Base-by-base conservation (phyloP, 2,113 vertebrate genomes). In the Microcebus lehilahytsara region DNA sequence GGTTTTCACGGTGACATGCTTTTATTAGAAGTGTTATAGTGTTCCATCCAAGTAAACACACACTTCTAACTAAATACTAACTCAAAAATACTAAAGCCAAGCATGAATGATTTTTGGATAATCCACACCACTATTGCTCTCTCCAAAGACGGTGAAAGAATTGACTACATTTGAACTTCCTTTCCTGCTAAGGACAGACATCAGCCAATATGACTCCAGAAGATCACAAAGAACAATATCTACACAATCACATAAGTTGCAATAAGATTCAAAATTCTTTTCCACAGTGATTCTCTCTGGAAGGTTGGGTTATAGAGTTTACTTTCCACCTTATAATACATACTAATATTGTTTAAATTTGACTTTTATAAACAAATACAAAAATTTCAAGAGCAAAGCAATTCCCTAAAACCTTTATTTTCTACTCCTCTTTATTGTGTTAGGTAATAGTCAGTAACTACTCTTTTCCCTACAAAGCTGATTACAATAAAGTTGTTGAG, bases 281-380 rank as follows among this genome's bases (percentile, higher is more conserved):
- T 51, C 42, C 25, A 88, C 14, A 2, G 32, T 58, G 25, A 9
- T 62, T 79, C 14, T 95, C 67, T 46, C 62, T 92, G 12, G 34
- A 40, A 92, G 17, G 53, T 6, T 32, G n/a, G 22, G n/a, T 79
- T 49, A 74, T 34, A 9, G 53, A 42, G 42, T 69, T 83, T 49
- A 77, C 51, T 42, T n/a, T 60, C 77, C 40, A 88, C 49, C 83
- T 89, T 62, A 72, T 6, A 37, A 89, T n/a, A 74, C n/a, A 83
- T 42, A 92, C 25, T 25, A 13, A 56, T n/a, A 64, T n/a, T 62
- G 42, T 77, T 71, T 46, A 71, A 93, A 62, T 49, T 71, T 78
- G 62, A 56, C n/a, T 71, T 96, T 94, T 83, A 60, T 25, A 86
- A 86, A 93, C 19, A 89, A 74, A 87, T 93, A 79, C 46, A 88